phyloP scores from a whole-genome alignment of 1,140 invertebrate genomes.

The Physella acuta region DNA sequence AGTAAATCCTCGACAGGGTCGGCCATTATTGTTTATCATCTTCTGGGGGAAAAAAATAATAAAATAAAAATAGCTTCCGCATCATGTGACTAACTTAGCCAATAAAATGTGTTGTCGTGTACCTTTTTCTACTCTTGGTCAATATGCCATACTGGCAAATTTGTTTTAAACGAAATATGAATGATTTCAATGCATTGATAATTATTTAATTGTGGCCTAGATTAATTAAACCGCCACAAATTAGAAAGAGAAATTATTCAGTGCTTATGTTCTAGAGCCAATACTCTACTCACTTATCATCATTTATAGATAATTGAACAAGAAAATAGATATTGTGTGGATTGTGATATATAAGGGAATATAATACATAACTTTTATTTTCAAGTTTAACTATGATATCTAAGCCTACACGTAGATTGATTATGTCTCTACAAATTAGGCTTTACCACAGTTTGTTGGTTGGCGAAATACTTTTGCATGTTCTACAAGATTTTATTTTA shows the following conservation, averaged over 20 bases:
- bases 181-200: too few relatives aligned
- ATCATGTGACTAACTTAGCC: conserved; percentile 13
- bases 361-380: neutral
- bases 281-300: too few relatives aligned
- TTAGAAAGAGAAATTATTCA: too few relatives aligned
- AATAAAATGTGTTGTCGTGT: conserved; percentile 15
- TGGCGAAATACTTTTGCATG: neutral
- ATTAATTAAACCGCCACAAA: too few relatives aligned
- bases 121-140: too few relatives aligned
- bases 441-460: neutral
- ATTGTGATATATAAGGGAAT: too few relatives aligned
- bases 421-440: neutral
- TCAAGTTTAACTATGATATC: neutral
- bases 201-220: too few relatives aligned
- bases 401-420: neutral
- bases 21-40: conserved; percentile 19
- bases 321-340: too few relatives aligned
- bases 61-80: neutral
- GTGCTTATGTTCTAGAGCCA: too few relatives aligned
- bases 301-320: too few relatives aligned
- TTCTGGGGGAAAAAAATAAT: conserved; percentile 1
- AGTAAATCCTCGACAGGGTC: conserved; percentile 18
- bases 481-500: neutral
- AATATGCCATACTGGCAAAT: too few relatives aligned
- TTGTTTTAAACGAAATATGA: too few relatives aligned